Evolutionary conservation across 1,140 invertebrate genomes (phyloP), one percentile per base, ranked within the genome.

Genomic region (Aporrectodea caliginosa): DNA sequence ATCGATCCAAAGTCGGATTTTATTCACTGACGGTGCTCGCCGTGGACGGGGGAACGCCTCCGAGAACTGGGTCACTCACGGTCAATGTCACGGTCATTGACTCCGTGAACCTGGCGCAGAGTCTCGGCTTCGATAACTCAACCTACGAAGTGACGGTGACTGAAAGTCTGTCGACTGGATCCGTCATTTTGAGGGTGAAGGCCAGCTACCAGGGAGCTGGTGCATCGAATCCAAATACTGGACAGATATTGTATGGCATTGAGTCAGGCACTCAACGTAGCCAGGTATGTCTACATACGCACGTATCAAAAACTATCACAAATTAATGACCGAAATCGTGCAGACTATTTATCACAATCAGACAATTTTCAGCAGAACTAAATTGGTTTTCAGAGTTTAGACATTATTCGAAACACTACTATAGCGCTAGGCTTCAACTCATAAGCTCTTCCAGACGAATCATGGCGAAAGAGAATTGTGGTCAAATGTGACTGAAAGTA

Each of bases 91-190:
- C 89, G 88, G 74, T 81, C 14, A 14, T 70, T 6, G 86, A 88
- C 78, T 58, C 43, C 6, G 6, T 22, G 43, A 12, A 6, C 6
- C 22, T 22, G 43, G 6, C 43, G 43, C 85, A 87, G 78, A 79
- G 83, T 0, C 88, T 89, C 1, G 82, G 83, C 27, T 91, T 91
- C 83, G 83, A 82, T 16, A 84, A 88, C 34, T 73, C 81, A 1
- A 82, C 84, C 6, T 90, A 91, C 82, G 82, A 86, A 68, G 88
- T 88, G 34, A 93, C 90, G 32, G 93, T 98, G 1, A 91, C 92
- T 81, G 96, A 98, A 87, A 96, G 97, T 86, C 94, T 95, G 85
- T 92, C 94, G 0, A 90, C 92, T 6, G 95, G 94, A 22, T 94
- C 93, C 0, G 93, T 92, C 84, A 92, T 97, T 75, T 86, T 94